A percentile compares a stretch with the other conserved stretches of the same genome.
Conservation (phyloP, 2,113 vertebrate genomes). For the Tragulus kanchil region DNA sequence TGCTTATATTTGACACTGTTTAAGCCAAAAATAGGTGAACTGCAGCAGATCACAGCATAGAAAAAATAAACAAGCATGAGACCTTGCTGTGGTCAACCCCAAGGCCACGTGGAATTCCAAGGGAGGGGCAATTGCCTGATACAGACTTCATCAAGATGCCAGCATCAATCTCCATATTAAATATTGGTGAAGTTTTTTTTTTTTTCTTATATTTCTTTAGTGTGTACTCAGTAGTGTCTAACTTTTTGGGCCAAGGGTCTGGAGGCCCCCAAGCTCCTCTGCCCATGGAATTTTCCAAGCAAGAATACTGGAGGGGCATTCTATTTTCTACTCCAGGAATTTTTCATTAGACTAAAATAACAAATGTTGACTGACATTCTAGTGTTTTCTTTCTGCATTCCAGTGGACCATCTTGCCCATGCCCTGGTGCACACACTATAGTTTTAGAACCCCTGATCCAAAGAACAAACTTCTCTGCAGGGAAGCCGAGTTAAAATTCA, state of each 20-base stretch:
- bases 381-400: background rate
- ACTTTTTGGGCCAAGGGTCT: background rate
- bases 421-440: fast-evolving
- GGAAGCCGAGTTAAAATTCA: background rate
- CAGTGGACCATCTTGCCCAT: too few relatives aligned
- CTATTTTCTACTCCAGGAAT: background rate
- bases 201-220: background rate
- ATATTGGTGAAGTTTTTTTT: background rate
- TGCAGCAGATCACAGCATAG: background rate
- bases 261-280: background rate
- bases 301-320: background rate
- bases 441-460: background rate
- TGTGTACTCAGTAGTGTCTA: background rate
- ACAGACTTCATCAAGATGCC: background rate
- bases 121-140: background rate
- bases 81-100: fast-evolving
- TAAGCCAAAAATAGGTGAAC: background rate
- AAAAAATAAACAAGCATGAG: background rate
- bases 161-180: background rate
- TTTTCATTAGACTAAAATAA: background rate
- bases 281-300: background rate
- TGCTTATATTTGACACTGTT: background rate
- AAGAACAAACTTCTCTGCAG: background rate
- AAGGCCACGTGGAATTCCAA: fast-evolving
- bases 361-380: background rate